These are phyloP conservation scores for Asbolus verrucosus DNA, from an alignment of 1,140 invertebrate genomes.

Conservation along the genomic window DNA sequence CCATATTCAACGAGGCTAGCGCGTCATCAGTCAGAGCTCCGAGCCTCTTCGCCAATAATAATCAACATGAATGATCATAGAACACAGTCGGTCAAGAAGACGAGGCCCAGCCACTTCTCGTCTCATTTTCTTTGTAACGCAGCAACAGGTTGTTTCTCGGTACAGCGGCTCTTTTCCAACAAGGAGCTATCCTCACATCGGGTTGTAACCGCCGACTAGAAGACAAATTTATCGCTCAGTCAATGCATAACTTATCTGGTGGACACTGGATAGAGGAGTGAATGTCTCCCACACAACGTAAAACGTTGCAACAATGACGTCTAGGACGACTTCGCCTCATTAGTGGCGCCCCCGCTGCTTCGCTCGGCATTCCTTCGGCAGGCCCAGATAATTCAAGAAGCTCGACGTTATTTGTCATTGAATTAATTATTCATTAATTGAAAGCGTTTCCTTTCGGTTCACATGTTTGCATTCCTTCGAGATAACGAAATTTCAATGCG, in stretches of 20 bases:
- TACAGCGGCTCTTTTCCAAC: slow-evolving; percentile 47
- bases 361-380: slow-evolving; percentile 10
- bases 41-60: background rate
- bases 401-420: slow-evolving; percentile 20
- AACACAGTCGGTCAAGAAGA: slow-evolving; percentile 28
- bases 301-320: slow-evolving; percentile 49
- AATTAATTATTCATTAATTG: slow-evolving; percentile 21
- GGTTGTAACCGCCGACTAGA: slow-evolving; percentile 49
- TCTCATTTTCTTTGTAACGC: slow-evolving; percentile 34
- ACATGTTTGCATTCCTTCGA: background rate
- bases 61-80: slow-evolving; percentile 39
- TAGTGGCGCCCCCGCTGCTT: slow-evolving; percentile 50
- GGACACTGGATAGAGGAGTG: slow-evolving; percentile 46
- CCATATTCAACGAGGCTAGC: slow-evolving; percentile 49
- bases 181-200: slow-evolving; percentile 51
- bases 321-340: slow-evolving; percentile 44
- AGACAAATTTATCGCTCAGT: slow-evolving; percentile 50
- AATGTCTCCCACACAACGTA: slow-evolving; percentile 49
- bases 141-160: slow-evolving; percentile 27
- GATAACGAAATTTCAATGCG: no score
- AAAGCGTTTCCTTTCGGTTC: slow-evolving; percentile 6
- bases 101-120: slow-evolving; percentile 21
- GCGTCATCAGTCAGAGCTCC: slow-evolving; percentile 50
- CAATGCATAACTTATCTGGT: slow-evolving; percentile 49
- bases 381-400: slow-evolving; percentile 33